phyloP scores from a whole-genome alignment of 2,888 invertebrate genomes.

The Troglohyphantes excavatus region DNA sequence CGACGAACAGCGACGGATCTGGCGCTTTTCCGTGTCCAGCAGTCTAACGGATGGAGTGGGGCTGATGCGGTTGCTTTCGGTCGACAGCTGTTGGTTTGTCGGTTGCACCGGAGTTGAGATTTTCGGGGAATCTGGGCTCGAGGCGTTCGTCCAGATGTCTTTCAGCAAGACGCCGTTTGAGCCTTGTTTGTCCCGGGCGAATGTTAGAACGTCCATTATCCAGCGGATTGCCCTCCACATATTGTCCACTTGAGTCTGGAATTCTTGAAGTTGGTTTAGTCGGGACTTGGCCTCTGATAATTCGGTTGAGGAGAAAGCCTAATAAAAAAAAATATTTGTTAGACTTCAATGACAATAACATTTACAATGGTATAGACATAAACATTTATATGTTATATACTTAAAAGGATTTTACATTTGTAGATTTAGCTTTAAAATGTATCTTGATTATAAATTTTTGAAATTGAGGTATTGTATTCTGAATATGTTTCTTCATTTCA shows the following conservation, averaged over 20 bases:
- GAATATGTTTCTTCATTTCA: too few relatives aligned
- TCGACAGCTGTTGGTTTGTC: not conserved
- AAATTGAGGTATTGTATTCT: too few relatives aligned
- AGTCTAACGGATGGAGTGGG: constrained; percentile 18
- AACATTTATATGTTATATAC: too few relatives aligned
- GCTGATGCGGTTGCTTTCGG: constrained; percentile 17
- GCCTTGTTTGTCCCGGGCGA: constrained; percentile 90
- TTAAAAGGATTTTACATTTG: too few relatives aligned
- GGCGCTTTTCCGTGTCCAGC: not conserved
- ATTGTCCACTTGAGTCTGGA: constrained; percentile 92
- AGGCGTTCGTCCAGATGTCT: constrained; percentile 80
- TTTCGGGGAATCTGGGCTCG: constrained; percentile 66
- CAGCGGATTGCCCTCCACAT: constrained; percentile 97
- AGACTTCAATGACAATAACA: too few relatives aligned
- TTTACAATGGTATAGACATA: too few relatives aligned
- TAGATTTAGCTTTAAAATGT: too few relatives aligned
- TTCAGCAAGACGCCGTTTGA: constrained; percentile 83
- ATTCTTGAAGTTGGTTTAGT: constrained; percentile 90
- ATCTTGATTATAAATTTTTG: too few relatives aligned
- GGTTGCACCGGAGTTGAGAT: constrained; percentile 6
- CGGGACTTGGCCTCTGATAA: constrained; percentile 92
- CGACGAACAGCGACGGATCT: constrained; percentile 77
- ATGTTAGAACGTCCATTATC: constrained; percentile 97
- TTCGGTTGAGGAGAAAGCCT: constrained; percentile 95
- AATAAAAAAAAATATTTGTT: constrained; percentile 32